Evolutionary conservation across 1,140 invertebrate species (phyloP), one percentile per base, ranked within the genome.

Genomic region (Heliconius hermathena): DNA sequence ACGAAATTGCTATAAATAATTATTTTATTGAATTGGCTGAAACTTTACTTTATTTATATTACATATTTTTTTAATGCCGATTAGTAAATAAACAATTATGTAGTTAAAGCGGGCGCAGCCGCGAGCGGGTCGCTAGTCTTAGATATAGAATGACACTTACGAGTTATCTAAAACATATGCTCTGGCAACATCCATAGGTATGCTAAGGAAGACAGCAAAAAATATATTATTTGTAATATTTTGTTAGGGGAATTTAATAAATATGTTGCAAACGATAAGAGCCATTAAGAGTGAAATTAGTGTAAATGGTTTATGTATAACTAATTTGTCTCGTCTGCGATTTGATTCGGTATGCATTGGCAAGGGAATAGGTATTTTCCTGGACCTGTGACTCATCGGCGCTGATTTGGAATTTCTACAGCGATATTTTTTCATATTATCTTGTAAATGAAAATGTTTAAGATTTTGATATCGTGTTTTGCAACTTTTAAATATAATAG

Each of bases 321-420:
- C 38, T 70, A 71, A 73, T 73, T 52, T 74, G 74, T 78, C 73
- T 36, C 79, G 79, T 79, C 81, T 71, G 74, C 36, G 60, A 75
- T 80, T 41, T 75, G 76, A 79, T 66, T 29, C 36, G 60, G 60
- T 13, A 66, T 72, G 29, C 73, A 78, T 88, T 88, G 88, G 87
- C 88, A 89, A 82, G 77, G 41, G n/a, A 11, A 20, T 73, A 79
- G 86, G 88, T 88, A 89, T 86, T 88, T 33, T 89, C 88, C 88
- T 89, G 86, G 82, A 80, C 71, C 54, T 33, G 46, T 89, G 87
- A 89, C 74, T 89, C 87, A 88, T 76, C 74, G 36, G 36, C 71
- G 71, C 72, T 36, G 71, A 41, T 78, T 66, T 78, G 73, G 73
- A 29, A 76, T 80, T 72, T 60, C 57, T 66, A 41, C 18, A 36